A percentile compares a stretch with the other conserved stretches of the same genome.
These are phyloP conservation scores for Coelopa frigida DNA, from an alignment of 1,140 invertebrate species.

Conservation along the genomic window DNA sequence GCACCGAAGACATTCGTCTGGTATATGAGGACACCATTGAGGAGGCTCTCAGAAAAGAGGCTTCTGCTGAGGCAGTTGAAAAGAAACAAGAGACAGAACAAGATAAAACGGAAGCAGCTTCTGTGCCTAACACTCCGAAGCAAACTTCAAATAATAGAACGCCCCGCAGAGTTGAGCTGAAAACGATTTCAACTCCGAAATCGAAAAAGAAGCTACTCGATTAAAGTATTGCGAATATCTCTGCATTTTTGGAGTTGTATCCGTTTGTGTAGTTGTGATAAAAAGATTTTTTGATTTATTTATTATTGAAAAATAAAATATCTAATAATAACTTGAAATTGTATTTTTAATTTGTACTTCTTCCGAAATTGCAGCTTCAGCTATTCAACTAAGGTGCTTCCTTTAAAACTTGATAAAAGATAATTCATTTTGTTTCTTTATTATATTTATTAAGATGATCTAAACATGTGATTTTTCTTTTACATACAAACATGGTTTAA, in stretches of 20 bases:
- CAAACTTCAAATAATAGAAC: slow-evolving; percentile 46
- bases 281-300: no score
- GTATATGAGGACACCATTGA: slow-evolving; percentile 53
- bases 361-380: no score
- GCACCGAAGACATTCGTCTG: slow-evolving; percentile 59
- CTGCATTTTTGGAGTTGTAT: no score
- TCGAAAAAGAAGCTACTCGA: slow-evolving; percentile 51
- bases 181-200: slow-evolving; percentile 68
- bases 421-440: slow-evolving; percentile 37
- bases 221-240: slow-evolving; percentile 14
- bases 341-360: no score
- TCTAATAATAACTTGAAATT: no score
- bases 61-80: slow-evolving; percentile 26
- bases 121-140: slow-evolving; percentile 27
- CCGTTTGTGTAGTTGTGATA: no score
- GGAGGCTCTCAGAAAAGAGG: slow-evolving; percentile 14
- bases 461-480: slow-evolving; percentile 42
- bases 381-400: no score
- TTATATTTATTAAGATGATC: slow-evolving; percentile 44
- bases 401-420: no score
- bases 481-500: slow-evolving; percentile 42
- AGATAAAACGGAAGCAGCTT: slow-evolving; percentile 25
- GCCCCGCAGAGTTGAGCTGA: slow-evolving; percentile 60
- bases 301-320: no score
- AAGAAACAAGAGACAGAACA: slow-evolving; percentile 15